Conservation (phyloP, 2,888 invertebrate genomes). For the Lithosia quadra region DNA sequence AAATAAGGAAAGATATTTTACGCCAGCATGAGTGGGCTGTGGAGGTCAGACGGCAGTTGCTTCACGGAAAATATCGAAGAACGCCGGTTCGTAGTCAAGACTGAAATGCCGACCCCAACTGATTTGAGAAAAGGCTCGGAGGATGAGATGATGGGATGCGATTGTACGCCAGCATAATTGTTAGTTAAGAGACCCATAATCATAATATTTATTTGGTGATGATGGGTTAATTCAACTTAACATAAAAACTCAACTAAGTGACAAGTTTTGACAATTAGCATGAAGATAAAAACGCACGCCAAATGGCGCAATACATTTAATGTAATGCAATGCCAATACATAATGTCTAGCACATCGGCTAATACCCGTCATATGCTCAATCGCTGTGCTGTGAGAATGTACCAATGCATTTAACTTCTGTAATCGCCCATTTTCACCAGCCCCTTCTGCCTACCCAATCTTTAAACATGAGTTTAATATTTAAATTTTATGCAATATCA, state of each 20-base stretch:
- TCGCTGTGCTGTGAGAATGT: background rate
- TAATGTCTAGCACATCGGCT: background rate
- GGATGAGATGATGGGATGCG: no score
- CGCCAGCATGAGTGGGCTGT: background rate
- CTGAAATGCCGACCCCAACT: no score
- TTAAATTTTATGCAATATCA: background rate
- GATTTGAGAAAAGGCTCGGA: no score
- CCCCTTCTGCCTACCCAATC: no score
- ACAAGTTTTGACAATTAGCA: background rate
- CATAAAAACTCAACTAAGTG: background rate
- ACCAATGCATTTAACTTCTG: background rate
- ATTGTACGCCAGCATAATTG: background rate
- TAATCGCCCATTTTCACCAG: background rate
- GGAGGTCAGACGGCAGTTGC: no score
- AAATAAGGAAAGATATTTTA: background rate
- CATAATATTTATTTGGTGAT: no score
- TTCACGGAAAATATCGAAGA: no score
- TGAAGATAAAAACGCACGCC: background rate
- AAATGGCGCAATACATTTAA: background rate
- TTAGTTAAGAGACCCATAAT: no score
- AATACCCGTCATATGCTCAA: background rate
- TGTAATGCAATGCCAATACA: background rate
- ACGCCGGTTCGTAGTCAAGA: no score
- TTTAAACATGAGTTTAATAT: no score
- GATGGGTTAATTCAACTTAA: no score